phyloP scores from a whole-genome alignment of 2,797 vertebrate species.

The Coilia nasus region DNA sequence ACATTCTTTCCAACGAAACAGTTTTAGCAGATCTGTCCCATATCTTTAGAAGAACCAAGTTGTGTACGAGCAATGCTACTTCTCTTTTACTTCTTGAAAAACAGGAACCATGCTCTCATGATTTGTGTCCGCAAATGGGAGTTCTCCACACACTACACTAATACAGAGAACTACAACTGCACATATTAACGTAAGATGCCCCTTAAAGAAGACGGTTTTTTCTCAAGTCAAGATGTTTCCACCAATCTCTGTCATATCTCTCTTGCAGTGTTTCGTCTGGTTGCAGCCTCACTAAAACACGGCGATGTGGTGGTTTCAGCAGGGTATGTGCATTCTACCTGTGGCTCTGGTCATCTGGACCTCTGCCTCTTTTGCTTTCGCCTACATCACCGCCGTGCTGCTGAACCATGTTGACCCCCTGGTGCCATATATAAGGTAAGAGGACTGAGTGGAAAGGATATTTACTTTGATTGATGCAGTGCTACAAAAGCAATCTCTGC shows the following conservation, averaged over 20 bases:
- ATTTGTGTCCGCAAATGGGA: neutral
- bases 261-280: neutral
- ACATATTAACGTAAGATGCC: neutral
- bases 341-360: constrained; percentile 85
- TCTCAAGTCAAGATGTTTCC: neutral
- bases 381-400: constrained; percentile 85
- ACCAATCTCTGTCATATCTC: neutral
- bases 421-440: constrained; percentile 95
- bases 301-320: constrained; percentile 95
- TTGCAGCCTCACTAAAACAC: neutral
- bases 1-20: neutral
- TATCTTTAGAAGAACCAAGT: too few species aligned
- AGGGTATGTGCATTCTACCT: constrained; percentile 86
- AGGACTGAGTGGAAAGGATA: neutral
- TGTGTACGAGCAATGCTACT: too few species aligned
- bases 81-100: neutral
- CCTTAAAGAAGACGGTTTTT: neutral
- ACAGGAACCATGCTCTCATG: constrained; percentile 6
- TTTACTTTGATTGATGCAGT: neutral
- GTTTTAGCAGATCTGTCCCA: neutral
- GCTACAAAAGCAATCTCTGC: neutral
- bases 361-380: constrained; percentile 81
- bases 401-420: constrained; percentile 87
- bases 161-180: neutral
- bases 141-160: neutral